Evolutionary conservation across 1,140 invertebrate species (phyloP), one percentile per base, ranked within the genome.

Genomic region (Mercenaria mercenaria): DNA sequence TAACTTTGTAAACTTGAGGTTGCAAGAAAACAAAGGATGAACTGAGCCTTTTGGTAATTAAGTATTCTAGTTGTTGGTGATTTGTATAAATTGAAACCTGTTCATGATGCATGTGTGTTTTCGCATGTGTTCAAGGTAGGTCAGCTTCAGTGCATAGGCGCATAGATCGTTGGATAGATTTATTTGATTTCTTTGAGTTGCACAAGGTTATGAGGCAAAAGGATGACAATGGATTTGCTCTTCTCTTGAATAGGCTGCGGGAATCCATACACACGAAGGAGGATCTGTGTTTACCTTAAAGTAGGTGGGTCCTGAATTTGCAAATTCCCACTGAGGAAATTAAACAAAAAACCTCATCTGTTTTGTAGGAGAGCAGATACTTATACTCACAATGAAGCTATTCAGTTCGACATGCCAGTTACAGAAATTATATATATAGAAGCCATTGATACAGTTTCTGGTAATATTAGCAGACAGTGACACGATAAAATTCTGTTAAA

Each of bases 181-280:
- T 86, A 41, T 93, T 93, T 64, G 56, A 32, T 10, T 64, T 93
- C 77, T 93, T 85, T 91, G 91, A 93, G 64, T 61, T 93, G 11
- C 80, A n/a, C 64, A 64, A 79, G 29, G 90, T 92, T 34, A 93
- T 93, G 92, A 52, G 92, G 67, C 92, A 89, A 69, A 91, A 87
- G 83, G 90, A 92, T 84, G 90, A 90, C 77, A 61, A 67, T 37
- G 56, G 72, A 29, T 93, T 91, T 93, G 43, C 91, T 39, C 41
- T 82, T 26, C 67, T 88, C 23, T 39, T 89, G 23, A 91, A 93
- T 69, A 82, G 88, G 39, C 43, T 90, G 81, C 47, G 47, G 39
- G 89, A 84, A 83, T 67, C 86, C 23, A 86, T 85, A 29, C 88
- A 91, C 26, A 88, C 84, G 29, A 37, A 41, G 23, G 61, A 83